Base-by-base conservation (phyloP, 37 sponge, comb jelly and placozoan species). In the Haliclona indistincta region DNA sequence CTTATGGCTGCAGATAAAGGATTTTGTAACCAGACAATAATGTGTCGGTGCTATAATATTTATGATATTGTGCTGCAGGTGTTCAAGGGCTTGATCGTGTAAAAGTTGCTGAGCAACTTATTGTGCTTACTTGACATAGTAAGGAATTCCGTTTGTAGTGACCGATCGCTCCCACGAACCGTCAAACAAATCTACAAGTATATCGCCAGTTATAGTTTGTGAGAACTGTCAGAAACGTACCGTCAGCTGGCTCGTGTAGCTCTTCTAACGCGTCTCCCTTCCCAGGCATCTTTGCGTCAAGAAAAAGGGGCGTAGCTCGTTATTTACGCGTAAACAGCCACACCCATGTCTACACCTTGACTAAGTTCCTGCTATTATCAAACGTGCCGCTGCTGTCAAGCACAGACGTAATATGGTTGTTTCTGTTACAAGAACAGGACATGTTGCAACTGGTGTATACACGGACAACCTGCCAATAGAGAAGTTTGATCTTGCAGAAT, bases 161-260 rank as follows among this genome's bases (percentile, higher is more conserved):
- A 86, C 86, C 22, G 82, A 76, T 20, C 94, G 67, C 65, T 88
- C 89, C 96, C 96, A 95, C 0, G 60, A 81, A 1, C 75, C 81
- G 4, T 81, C 75, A 8, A 86, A 64, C 1, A 26, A 45, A 13
- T 47, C 51, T 42, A 8, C 4, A 0, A 15, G 6, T 47, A 2
- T 20, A 38, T 5, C 28, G 10, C 43, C 4, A 44, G 61, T 11
- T 11, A 11, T 17, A 19, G 11, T 49, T 49, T 49, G n/a, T n/a
- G n/a, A n/a, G n/a, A n/a, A n/a, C n/a, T n/a, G n/a, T n/a, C n/a
- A n/a, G n/a, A n/a, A 7, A 19, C 8, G 22, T 19, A 6, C 28
- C 19, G 28, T 26, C 61, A 7, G 30, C 61, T 29, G 30, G 30
- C 61, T 30, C 28, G n/a, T 58, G 6, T 49, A 19, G 52, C 52